Evolutionary conservation across 2,797 vertebrate genomes (phyloP), one percentile per base, ranked within the genome.

Genomic region (Synanceia verrucosa): DNA sequence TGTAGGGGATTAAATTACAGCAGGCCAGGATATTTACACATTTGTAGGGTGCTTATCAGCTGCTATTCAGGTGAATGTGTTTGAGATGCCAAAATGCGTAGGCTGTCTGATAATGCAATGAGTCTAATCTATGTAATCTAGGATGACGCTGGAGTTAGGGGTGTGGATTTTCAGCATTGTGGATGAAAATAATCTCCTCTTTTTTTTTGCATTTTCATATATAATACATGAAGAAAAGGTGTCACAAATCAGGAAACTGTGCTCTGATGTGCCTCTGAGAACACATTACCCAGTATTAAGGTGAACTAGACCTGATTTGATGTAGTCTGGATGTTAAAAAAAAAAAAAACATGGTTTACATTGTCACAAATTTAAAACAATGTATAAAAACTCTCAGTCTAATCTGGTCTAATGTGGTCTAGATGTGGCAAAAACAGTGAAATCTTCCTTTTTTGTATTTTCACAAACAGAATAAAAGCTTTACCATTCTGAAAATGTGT

Each of bases 1-100:
- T 33, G 33, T 14, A 13, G 44, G 48, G 48, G 80, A 78, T 86
- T 75, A 16, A 24, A 50, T 88, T 79, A 73, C 79, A 80, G 11
- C 62, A 48, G 60, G 19, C 34, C 36, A 23, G 48, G 19, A 58
- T 11, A 37, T 57, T 37, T 53, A 58, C 58, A 34, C 9, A 26
- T 60, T n/a, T 58, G n/a, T 10, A 44, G 52, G 61, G 66, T 5
- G 47, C 5, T 4, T n/a, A 67, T 59, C 18, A 70, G 34, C 51
- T 47, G 44, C 39, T 33, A 16, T 59, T 51, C 12, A 14, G 65
- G 4, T 37, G 36, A 37, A 63, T 23, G 53, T 4, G 28, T 11
- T 29, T 7, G 18, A 31, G 19, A 26, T 18, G 53, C 7, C n/a
- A 28, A 23, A 9, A 14, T 19, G 21, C 58, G 44, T 5, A 44